Base-by-base conservation (phyloP, 1,140 invertebrate genomes). In the Phymorhynchus buccinoides region DNA sequence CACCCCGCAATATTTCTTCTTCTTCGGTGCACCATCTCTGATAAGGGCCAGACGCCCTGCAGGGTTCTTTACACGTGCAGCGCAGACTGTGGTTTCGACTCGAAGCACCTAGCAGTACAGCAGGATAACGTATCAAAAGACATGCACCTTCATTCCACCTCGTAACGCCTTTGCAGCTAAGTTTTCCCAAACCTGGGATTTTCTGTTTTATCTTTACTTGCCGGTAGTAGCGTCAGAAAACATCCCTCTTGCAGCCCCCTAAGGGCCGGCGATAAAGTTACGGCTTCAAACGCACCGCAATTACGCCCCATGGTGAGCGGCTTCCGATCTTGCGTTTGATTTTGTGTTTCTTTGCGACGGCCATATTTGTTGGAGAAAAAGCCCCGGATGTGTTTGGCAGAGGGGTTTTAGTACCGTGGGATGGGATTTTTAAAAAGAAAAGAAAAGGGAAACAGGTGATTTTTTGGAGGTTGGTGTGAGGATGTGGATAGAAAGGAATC, bases 211-310 rank as follows among this genome's bases (percentile, higher is more conserved):
- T 48, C 44, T 18, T 62, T 62, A 27, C 56, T 27, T 27, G 18
- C 56, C 56, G 4, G 12, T 62, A 22, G 12, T 62, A 9, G 44
- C 44, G 18, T 27, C 56, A 62, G 56, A 62, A 9, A 62, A 62
- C 56, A 62, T 62, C 56, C 56, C 4, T 62, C 56, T 22, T 22
- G 56, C 56, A n/a, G 56, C 56, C n/a, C 56, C 56, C n/a, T 62
- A 9, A 71, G 30, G 68, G 30, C 30, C 68, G 7, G 68, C 35
- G 68, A 71, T 71, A 37, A 71, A 37, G 68, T 71, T 71, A 71
- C 35, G 30, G 35, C 68, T 71, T 71, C 68, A 71, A 71, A 71
- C 35, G 68, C 68, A 71, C 68, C 68, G 68, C 68, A 71, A 71
- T 32, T 37, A 71, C 68, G 68, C 68, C 68, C 68, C 68, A 71